These are phyloP conservation scores for Limanda limanda DNA, from an alignment of 2,113 vertebrate genomes.

Conservation along the genomic window DNA sequence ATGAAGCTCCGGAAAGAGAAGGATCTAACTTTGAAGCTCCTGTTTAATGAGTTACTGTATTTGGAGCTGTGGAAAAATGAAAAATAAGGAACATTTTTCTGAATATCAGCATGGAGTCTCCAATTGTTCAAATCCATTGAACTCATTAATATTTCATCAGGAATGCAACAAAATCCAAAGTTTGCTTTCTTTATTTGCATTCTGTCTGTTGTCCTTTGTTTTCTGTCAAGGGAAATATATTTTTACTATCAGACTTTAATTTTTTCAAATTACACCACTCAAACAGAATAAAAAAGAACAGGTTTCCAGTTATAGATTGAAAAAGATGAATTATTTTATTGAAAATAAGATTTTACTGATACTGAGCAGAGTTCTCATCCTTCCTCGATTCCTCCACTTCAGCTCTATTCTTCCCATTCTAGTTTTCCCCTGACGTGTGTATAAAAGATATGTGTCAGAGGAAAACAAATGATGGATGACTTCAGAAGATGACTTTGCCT, in stretches of 20 bases:
- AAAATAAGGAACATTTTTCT: not conserved
- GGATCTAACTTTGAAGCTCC: slow-evolving; percentile 1
- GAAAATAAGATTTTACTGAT: not conserved
- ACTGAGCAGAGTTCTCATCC: not conserved
- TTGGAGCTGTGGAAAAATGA: not conserved
- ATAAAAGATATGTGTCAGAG: not conserved
- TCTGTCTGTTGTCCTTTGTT: not conserved
- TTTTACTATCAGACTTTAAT: not conserved
- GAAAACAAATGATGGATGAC: slow-evolving; percentile 22
- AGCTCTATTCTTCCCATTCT: slow-evolving; percentile 2
- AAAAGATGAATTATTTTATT: not conserved
- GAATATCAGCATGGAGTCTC: not conserved
- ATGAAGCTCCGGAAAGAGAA: slow-evolving; percentile 24
- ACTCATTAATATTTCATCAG: not conserved
- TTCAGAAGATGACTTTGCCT: slow-evolving; percentile 11
- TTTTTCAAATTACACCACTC: too few relatives aligned
- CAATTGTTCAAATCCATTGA: slow-evolving; percentile 2
- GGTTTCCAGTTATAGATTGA: not conserved
- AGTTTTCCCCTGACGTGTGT: not conserved
- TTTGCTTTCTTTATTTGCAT: not conserved
- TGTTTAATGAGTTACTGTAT: too few relatives aligned
- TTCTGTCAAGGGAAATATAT: not conserved
- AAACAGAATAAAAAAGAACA: too few relatives aligned
- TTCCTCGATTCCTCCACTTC: not conserved
- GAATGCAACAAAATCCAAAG: too few relatives aligned